These are phyloP conservation scores for Calephelis virginiensis DNA, from an alignment of 1,140 invertebrate genomes.

Conservation along the genomic window DNA sequence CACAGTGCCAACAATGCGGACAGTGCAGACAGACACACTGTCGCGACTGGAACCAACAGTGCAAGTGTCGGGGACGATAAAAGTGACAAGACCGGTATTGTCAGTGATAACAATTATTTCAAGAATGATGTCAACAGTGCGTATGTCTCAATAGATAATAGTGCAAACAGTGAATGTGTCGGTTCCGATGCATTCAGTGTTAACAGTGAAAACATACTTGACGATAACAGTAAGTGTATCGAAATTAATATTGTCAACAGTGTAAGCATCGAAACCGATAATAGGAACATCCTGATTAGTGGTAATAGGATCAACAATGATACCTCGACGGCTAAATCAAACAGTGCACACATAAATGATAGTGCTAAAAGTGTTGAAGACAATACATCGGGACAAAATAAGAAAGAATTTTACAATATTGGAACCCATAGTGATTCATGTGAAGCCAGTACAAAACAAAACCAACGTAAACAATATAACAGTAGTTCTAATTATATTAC, in stretches of 20 bases:
- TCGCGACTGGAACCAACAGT: not conserved
- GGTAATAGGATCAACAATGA: not conserved
- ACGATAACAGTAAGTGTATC: not conserved
- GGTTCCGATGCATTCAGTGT: not conserved
- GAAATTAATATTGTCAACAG: constrained; percentile 1
- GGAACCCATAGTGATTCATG: not conserved
- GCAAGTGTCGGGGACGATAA: constrained; percentile 4
- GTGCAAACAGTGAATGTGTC: not conserved
- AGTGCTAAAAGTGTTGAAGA: not conserved
- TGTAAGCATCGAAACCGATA: not conserved
- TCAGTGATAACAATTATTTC: not conserved
- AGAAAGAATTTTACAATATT: not conserved
- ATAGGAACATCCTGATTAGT: no score
- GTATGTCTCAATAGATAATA: not conserved
- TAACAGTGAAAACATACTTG: not conserved
- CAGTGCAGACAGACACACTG: not conserved
- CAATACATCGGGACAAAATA: not conserved
- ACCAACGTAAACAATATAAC: constrained; percentile 4
- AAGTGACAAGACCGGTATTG: not conserved
- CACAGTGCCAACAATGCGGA: constrained; percentile 1
- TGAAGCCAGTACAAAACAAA: constrained; percentile 5
- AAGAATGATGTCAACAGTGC: not conserved
- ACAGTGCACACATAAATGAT: not conserved
- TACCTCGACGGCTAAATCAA: not conserved
- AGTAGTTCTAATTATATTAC: not conserved